A percentile compares a stretch with the other conserved stretches of the same genome.
Evolutionary conservation across 2,113 vertebrate genomes (phyloP).

Genomic region (Oreochromis spilurus): DNA sequence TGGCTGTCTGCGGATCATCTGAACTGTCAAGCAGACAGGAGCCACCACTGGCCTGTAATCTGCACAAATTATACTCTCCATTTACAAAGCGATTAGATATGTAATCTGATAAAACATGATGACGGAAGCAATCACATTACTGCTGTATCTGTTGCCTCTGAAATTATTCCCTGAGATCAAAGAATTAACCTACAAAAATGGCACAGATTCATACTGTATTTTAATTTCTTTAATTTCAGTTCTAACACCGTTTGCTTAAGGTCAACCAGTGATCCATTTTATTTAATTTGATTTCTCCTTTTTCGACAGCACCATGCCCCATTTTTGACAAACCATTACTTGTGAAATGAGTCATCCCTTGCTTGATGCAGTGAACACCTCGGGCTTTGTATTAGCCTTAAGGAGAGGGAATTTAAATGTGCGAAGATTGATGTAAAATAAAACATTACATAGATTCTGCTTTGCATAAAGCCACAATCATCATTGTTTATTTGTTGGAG

Average conservation of each 20-base stretch:
- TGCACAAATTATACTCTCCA: slow-evolving; percentile 54
- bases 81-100: slow-evolving; percentile 57
- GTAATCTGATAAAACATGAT: slow-evolving; percentile 66
- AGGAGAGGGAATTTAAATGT: slow-evolving; percentile 20
- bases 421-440: slow-evolving; percentile 32
- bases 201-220: slow-evolving; percentile 25
- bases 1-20: slow-evolving; percentile 12
- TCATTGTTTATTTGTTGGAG: neutral
- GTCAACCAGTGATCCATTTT: slow-evolving; percentile 51
- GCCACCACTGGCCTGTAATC: slow-evolving; percentile 44
- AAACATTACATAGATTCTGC: neutral
- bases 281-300: slow-evolving; percentile 41
- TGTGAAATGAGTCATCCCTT: slow-evolving; percentile 44
- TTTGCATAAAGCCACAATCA: neutral
- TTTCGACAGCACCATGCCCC: slow-evolving; percentile 9
- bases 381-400: slow-evolving; percentile 14
- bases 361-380: slow-evolving; percentile 19
- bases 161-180: slow-evolving; percentile 56
- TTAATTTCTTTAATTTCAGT: slow-evolving; percentile 15
- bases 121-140: slow-evolving; percentile 70
- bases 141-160: slow-evolving; percentile 33
- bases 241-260: slow-evolving; percentile 38
- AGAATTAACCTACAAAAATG: slow-evolving; percentile 30
- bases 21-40: slow-evolving; percentile 15
- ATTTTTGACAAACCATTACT: slow-evolving; percentile 50